Conservation (phyloP, 2,888 invertebrate genomes). For the Polylopha cassiicola region DNA sequence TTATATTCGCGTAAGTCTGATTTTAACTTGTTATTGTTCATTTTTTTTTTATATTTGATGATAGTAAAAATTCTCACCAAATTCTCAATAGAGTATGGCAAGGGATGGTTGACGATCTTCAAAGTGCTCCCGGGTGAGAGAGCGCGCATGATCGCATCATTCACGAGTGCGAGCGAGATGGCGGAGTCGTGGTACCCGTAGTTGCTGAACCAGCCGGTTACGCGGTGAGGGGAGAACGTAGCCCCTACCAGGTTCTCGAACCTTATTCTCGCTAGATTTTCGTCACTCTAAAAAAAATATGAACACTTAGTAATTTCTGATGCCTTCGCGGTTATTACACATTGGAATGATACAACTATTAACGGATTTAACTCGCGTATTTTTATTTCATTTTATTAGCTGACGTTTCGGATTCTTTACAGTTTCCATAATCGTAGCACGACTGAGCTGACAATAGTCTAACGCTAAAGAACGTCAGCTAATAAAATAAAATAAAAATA, state of each 20-base stretch:
- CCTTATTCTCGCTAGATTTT: slow-evolving; percentile 59
- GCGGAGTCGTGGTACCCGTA: slow-evolving; percentile 87
- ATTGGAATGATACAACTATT: no score
- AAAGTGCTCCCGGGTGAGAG: slow-evolving; percentile 61
- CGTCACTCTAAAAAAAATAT: slow-evolving; percentile 41
- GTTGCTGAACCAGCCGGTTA: slow-evolving; percentile 86
- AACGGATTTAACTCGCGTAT: no score
- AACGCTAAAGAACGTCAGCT: no score
- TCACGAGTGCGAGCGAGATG: slow-evolving; percentile 79
- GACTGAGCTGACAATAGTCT: no score
- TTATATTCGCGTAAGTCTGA: no score
- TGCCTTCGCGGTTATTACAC: no score
- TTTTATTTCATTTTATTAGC: no score
- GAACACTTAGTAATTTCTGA: no score
- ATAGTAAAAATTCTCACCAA: slow-evolving; percentile 55
- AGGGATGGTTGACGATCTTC: slow-evolving; percentile 80
- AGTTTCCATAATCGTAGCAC: no score
- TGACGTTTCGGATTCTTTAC: no score
- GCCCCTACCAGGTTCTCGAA: slow-evolving; percentile 78
- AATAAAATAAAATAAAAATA: no score
- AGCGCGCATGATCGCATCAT: slow-evolving; percentile 79
- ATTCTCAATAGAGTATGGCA: slow-evolving; percentile 81
- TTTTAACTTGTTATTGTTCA: not conserved
- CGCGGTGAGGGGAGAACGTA: slow-evolving; percentile 60
- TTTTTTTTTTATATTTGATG: not conserved